phyloP scores from a whole-genome alignment of 2,797 vertebrate species.

The Austrolebias charrua region DNA sequence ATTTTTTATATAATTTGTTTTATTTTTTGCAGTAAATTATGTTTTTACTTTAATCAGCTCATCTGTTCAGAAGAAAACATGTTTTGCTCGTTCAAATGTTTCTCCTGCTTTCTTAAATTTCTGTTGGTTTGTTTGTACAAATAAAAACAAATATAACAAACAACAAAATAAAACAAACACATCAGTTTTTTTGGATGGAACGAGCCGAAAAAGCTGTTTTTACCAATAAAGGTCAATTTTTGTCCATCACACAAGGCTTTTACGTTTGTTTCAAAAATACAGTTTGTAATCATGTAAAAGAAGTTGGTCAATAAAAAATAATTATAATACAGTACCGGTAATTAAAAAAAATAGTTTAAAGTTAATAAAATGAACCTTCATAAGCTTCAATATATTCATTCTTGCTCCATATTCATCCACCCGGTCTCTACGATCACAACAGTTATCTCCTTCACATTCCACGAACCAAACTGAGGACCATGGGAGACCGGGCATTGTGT shows the following conservation, averaged over 20 bases:
- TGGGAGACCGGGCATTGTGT: no score
- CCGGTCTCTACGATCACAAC: no score
- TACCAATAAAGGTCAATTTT: constrained; percentile 68
- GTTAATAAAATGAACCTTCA: no score
- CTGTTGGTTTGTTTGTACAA: constrained; percentile 2
- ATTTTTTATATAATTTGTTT: constrained; percentile 60
- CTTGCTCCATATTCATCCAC: no score
- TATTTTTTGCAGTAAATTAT: constrained; percentile 39
- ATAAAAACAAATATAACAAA: constrained; percentile 2
- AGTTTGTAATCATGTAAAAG: no score
- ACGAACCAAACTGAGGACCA: no score
- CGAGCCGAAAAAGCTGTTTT: constrained; percentile 37
- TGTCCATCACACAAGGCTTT: constrained; percentile 19
- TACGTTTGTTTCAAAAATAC: not conserved
- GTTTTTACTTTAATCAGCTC: constrained; percentile 18
- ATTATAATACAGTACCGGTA: no score
- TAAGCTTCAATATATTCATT: no score
- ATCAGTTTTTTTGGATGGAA: not conserved
- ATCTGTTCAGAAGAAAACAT: not conserved
- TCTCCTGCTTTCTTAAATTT: constrained; percentile 10
- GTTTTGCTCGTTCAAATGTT: not conserved
- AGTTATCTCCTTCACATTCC: no score
- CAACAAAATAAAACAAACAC: not conserved
- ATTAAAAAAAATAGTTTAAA: no score
- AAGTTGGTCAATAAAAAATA: no score